These are phyloP conservation scores for Mobula hypostoma DNA, from an alignment of 2,113 vertebrate species.

Conservation along the genomic window DNA sequence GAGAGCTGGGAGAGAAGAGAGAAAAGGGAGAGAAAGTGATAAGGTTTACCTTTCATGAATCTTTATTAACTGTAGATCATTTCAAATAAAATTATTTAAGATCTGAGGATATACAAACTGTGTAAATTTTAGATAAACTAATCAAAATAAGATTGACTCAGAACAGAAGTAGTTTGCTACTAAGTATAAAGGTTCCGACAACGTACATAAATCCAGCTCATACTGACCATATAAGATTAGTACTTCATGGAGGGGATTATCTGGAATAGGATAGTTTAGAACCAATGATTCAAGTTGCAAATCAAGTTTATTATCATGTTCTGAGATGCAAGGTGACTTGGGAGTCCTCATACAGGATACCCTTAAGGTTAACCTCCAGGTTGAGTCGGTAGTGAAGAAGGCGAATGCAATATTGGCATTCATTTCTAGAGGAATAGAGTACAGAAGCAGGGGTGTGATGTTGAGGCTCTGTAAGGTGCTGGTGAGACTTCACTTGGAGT, in stretches of 20 bases:
- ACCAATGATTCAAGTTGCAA: background rate
- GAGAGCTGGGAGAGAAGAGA: too few relatives aligned
- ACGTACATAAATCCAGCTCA: background rate
- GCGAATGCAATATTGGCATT: too few relatives aligned
- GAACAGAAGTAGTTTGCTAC: background rate
- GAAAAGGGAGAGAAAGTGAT: background rate
- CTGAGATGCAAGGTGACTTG: too few relatives aligned
- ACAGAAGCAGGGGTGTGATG: too few relatives aligned
- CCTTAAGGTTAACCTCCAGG: too few relatives aligned
- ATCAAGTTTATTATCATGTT: too few relatives aligned
- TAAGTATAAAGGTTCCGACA: background rate
- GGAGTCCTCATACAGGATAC: too few relatives aligned
- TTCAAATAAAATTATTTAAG: background rate
- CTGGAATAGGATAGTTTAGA: background rate
- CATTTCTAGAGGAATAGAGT: too few relatives aligned
- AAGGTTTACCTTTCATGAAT: background rate
- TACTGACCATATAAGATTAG: background rate
- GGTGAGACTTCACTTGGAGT: too few relatives aligned
- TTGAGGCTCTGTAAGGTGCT: too few relatives aligned
- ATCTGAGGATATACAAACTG: background rate
- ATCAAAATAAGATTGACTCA: background rate
- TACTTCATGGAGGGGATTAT: constrained; percentile 1
- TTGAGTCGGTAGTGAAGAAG: too few relatives aligned
- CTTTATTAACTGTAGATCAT: background rate
- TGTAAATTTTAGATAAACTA: background rate